Base-by-base conservation (phyloP, 2,888 invertebrate genomes). In the Campoletis raptor region DNA sequence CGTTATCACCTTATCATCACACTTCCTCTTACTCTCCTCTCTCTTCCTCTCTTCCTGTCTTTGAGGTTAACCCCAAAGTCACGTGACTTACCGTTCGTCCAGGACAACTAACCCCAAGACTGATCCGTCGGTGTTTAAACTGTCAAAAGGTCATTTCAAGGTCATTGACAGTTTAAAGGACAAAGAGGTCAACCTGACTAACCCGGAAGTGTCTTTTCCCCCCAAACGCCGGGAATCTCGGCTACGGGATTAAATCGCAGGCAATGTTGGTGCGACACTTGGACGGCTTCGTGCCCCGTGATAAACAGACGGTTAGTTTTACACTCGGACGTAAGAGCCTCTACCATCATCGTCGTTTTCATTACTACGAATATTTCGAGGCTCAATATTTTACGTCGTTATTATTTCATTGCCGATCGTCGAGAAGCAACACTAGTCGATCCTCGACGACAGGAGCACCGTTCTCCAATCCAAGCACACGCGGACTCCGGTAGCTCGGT, bases 401-500 rank as follows among this genome's bases (percentile, higher is more conserved):
- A 24, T 61, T 30, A 3, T 24, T 12, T 10, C 90, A 90, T 91
- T 90, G 91, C 89, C 90, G 85, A 87, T 87, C 88, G 77, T 89
- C 52, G 70, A 76, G 85, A 89, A 89, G 86, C 89, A 87, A 88
- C 87, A 89, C 88, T 88, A 88, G 89, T 74, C 80, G 82, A 85
- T 86, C 83, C 81, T 87, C 86, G 52, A 70, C 48, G 67, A 72
- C 52, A 21, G 78, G 66, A 76, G 79, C 74, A 64, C n/a, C 82
- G 88, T 88, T 86, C 89, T 87, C 88, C 85, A 85, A 89, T 80
- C 89, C 89, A 87, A 89, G 89, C 90, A 90, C 90, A 90, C 91
- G 90, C 88, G 91, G 91, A 89, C 91, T 93, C 91, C 93, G 94
- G 93, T 94, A 94, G 94, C 94, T 93, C 93, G 92, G 92, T 92